These are phyloP conservation scores for Eristalis intricaria DNA, from an alignment of 2,888 invertebrate species.

Conservation along the genomic window DNA sequence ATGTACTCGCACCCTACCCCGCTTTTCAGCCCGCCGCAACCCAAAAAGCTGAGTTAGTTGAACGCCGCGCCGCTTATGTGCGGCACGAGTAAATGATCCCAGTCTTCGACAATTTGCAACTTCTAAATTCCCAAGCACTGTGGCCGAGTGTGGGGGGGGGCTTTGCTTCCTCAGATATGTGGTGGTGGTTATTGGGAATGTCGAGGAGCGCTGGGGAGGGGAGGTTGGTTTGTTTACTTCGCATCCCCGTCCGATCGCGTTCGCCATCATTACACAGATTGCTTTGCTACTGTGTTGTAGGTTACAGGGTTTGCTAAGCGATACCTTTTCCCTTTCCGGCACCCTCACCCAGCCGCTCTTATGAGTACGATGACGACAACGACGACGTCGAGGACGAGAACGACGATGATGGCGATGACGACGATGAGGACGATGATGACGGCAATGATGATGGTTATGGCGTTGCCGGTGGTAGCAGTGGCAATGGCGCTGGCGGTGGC, in stretches of 20 bases:
- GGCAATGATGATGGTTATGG: slow-evolving; percentile 17
- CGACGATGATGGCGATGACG: slow-evolving; percentile 1
- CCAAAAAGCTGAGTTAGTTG: slow-evolving; percentile 50
- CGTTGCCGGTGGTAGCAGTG: neutral
- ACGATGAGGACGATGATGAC: slow-evolving; percentile 15
- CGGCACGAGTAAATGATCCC: slow-evolving; percentile 65
- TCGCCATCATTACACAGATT: slow-evolving; percentile 65
- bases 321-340: slow-evolving; percentile 55
- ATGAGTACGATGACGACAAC: slow-evolving; percentile 29
- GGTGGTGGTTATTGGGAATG: slow-evolving; percentile 13
- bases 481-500: neutral
- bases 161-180: slow-evolving; percentile 40
- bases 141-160: neutral
- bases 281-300: slow-evolving; percentile 62
- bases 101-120: slow-evolving; percentile 67
- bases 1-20: slow-evolving; percentile 3
- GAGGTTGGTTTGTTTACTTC: slow-evolving; percentile 57
- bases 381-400: slow-evolving; percentile 12
- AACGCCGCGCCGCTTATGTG: slow-evolving; percentile 57
- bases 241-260: slow-evolving; percentile 44
- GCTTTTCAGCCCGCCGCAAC: neutral
- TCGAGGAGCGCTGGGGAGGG: neutral
- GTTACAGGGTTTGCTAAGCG: slow-evolving; percentile 67
- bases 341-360: slow-evolving; percentile 32
- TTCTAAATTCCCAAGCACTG: slow-evolving; percentile 57